Conservation (phyloP, 2,797 vertebrate species). For the Poecilia wingei region DNA sequence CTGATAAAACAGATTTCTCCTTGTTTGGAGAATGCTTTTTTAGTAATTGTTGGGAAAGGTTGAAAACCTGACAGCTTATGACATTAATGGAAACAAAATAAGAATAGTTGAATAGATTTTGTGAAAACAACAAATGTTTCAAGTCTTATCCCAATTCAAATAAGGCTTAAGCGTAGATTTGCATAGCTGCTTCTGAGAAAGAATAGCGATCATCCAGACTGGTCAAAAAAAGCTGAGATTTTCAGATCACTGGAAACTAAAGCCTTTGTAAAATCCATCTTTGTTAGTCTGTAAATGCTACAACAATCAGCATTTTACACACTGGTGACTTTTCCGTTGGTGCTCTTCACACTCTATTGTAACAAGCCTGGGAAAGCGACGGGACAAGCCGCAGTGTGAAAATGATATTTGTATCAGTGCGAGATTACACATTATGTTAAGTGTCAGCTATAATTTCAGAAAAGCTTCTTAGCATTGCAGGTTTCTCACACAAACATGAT, state of each 20-base stretch:
- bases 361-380: not conserved
- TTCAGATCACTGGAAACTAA: not conserved
- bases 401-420: not conserved
- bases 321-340: not conserved
- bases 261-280: not conserved
- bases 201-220: not conserved
- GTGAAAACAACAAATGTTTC: not conserved
- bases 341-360: not conserved
- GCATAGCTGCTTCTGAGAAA: not conserved
- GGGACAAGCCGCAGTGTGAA: not conserved
- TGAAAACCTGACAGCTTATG: not conserved
- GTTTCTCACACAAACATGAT: slow-evolving; percentile 4
- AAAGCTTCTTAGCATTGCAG: not conserved
- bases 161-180: slow-evolving; percentile 9
- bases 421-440: not conserved
- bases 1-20: not conserved
- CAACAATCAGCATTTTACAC: not conserved
- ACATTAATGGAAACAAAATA: not conserved
- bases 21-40: not conserved
- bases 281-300: not conserved
- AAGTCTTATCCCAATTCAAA: slow-evolving; percentile 21
- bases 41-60: not conserved
- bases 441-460: slow-evolving; percentile 10
- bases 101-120: not conserved
- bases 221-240: not conserved